Evolutionary conservation across 2,888 invertebrate genomes (phyloP), one percentile per base, ranked within the genome.

Genomic region (Drosophila cracens): DNA sequence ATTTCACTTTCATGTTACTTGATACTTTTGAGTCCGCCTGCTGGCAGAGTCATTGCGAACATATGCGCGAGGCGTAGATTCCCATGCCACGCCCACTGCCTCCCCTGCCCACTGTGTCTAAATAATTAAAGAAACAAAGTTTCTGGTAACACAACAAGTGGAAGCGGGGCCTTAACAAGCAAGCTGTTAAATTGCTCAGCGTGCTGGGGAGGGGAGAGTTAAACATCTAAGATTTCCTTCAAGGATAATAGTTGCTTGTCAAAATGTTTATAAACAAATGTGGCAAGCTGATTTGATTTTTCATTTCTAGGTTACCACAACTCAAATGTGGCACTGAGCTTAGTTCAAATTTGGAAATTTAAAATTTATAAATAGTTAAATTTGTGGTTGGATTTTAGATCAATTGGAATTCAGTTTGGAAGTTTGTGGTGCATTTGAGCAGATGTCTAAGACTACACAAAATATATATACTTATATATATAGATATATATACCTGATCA

Each of bases 1-100:
- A 69, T 83, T 85, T 87, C 73, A 68, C 82, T 85, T 87, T 79
- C 87, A 71, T 82, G 87, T 82, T 83, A 87, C 90, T 88, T 80
- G 89, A 87, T 88, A 90, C 83, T 76, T 82, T 76, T 74, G 62
- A 75, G 57, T 67, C 38, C 63, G 70, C 68, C 66, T 51, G 43
- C 51, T 68, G 79, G 54, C 43, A 59, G 62, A 85, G 85, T 69
- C 76, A 82, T 85, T 87, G 73, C 38, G 71, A 85, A 78, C 85
- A 85, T 89, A 84, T 89, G 85, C 89, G 79, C 62, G 65, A 65
- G 61, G 38, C 60, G 13, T 52, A 25, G 27, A 27, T 27, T 49
- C 25, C 11, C 36, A 18, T 16, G 46, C 59, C 62, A 63, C 69
- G 61, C 63, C 77, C 74, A 65, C 53, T 13, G n/a, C 34, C 8